These are phyloP conservation scores for Helicoverpa assulta DNA, from an alignment of 2,888 invertebrate species.

Conservation along the genomic window DNA sequence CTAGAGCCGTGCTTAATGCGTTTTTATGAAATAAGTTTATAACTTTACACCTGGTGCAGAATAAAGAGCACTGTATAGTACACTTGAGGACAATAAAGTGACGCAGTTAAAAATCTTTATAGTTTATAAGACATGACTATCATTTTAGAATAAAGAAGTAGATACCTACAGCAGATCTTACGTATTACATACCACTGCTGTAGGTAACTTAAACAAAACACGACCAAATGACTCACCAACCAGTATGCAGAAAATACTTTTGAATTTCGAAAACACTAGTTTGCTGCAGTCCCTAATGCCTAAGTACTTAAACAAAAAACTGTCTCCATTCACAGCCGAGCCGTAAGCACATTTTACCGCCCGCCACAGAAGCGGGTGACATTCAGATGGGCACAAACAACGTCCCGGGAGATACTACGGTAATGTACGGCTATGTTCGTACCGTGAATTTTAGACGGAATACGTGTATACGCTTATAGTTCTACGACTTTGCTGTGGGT, in stretches of 20 bases:
- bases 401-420: conserved; percentile 28
- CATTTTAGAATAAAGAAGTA: background rate
- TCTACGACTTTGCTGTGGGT: background rate
- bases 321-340: background rate
- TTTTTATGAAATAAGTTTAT: background rate
- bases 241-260: background rate
- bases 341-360: conserved; percentile 8
- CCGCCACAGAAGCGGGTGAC: conserved; percentile 12
- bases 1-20: too few species aligned
- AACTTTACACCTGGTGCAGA: background rate
- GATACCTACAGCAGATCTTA: too few species aligned
- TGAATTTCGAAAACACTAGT: too few species aligned
- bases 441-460: conserved; percentile 15
- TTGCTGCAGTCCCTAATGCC: background rate
- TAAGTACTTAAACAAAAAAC: conserved; percentile 1
- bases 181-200: too few species aligned
- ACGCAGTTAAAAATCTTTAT: background rate
- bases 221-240: too few species aligned
- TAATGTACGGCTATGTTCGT: conserved; percentile 25
- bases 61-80: background rate
- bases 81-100: background rate
- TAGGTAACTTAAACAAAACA: too few species aligned
- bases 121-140: background rate
- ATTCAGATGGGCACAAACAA: conserved; percentile 24
- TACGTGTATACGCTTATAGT: conserved; percentile 9